Evolutionary conservation across 2,113 vertebrate genomes (phyloP).

Genomic region (Psittacus erithacus): DNA sequence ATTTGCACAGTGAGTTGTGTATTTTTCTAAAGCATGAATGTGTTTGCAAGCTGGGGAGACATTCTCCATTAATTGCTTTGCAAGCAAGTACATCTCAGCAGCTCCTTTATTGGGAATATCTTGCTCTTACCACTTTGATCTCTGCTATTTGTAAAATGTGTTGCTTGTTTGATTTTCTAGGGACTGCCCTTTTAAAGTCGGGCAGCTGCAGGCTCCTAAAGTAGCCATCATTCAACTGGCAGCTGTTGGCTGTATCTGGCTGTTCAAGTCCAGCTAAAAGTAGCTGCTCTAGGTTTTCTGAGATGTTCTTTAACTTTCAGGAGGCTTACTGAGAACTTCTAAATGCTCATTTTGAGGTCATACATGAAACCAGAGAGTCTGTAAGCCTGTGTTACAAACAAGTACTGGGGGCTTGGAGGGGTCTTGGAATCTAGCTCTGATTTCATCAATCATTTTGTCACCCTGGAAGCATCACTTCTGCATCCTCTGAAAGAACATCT

Average conservation of each 20-base stretch:
- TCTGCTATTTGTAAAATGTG: conserved; percentile 26
- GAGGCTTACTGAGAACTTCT: neutral
- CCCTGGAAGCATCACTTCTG: neutral
- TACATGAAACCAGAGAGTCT: neutral
- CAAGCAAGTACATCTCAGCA: neutral
- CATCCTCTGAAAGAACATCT: neutral
- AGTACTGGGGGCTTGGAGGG: neutral
- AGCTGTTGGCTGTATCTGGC: conserved; percentile 39
- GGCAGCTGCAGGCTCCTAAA: conserved; percentile 49
- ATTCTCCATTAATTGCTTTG: neutral
- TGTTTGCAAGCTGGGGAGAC: neutral
- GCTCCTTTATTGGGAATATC: neutral
- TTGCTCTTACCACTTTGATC: neutral
- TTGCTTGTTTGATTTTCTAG: conserved; percentile 19
- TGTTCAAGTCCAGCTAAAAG: conserved; percentile 46
- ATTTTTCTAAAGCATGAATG: conserved; percentile 13
- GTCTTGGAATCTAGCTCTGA: neutral
- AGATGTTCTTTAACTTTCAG: neutral
- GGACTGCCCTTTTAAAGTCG: conserved; percentile 13
- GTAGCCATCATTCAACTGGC: neutral
- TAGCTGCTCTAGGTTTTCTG: conserved; percentile 12
- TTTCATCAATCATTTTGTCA: neutral
- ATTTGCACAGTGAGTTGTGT: neutral
- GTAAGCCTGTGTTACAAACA: neutral
- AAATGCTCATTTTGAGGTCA: neutral